A percentile compares a stretch with the other conserved stretches of the same genome.
Evolutionary conservation across 2,113 vertebrate genomes (phyloP).

Genomic region (Lophotis ruficrista): DNA sequence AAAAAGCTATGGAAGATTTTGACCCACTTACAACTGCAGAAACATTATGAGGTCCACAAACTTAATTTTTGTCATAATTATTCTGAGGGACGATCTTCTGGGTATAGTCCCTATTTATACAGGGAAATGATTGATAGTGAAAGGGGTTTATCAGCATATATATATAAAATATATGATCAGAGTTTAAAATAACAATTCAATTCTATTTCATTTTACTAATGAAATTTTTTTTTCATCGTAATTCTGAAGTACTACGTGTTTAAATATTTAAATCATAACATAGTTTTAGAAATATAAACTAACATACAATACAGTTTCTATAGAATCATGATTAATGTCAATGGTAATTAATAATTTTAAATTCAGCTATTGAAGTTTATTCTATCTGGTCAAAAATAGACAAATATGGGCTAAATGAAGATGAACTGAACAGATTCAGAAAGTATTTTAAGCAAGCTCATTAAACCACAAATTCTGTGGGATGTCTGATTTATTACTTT

Average conservation of each 20-base stretch:
- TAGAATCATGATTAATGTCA: not conserved
- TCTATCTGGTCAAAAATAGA: not conserved
- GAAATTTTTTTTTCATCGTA: not conserved
- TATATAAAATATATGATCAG: not conserved
- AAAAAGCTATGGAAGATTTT: not conserved
- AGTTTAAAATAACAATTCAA: not conserved
- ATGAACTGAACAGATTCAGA: not conserved
- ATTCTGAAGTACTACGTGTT: not conserved
- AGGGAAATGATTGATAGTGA: not conserved
- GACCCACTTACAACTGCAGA: not conserved
- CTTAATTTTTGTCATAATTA: not conserved
- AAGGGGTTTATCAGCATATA: not conserved
- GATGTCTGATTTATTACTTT: not conserved
- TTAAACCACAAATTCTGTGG: not conserved
- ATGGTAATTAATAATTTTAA: not conserved
- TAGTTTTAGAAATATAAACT: not conserved
- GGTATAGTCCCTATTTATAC: not conserved
- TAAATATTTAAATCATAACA: not conserved
- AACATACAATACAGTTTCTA: not conserved
- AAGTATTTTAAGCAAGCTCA: not conserved
- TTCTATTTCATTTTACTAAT: not conserved
- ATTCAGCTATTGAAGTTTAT: not conserved
- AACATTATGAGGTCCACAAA: not conserved
- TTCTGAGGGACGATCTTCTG: not conserved
- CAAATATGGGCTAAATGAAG: not conserved